Percentiles rank a stretch among this genome's conserved stretches.
Evolutionary conservation across 2,113 vertebrate genomes (phyloP).

Genomic region (Oxyruncus cristatus): DNA sequence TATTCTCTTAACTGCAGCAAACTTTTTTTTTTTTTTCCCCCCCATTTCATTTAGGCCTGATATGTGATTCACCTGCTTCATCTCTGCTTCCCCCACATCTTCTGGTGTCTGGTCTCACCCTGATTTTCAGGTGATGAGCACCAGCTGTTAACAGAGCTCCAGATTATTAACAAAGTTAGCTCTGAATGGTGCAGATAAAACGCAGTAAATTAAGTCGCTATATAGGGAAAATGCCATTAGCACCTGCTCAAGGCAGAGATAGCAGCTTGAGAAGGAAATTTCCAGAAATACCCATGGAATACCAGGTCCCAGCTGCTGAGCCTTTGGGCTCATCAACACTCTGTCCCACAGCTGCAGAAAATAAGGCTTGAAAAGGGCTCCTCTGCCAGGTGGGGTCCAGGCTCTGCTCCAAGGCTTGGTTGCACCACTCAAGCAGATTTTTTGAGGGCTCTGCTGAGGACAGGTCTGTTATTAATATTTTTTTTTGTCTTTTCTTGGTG

Average conservation of each 20-base stretch:
- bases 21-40: not conserved
- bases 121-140: not conserved
- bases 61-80: not conserved
- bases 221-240: not conserved
- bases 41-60: not conserved
- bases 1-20: not conserved
- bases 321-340: not conserved
- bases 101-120: not conserved
- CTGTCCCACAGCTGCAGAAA: not conserved
- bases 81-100: not conserved
- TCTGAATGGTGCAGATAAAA: not conserved
- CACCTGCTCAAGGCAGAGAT: not conserved
- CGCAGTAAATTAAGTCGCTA: not conserved
- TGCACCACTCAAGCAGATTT: not conserved
- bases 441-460: not conserved
- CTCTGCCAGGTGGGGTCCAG: not conserved
- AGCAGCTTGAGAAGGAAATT: not conserved
- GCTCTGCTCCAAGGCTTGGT: not conserved
- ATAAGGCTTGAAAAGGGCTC: not conserved
- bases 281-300: not conserved
- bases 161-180: not conserved
- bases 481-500: not conserved
- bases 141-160: not conserved
- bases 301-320: not conserved
- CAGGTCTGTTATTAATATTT: rapidly evolving